Evolutionary conservation across 2,797 vertebrate species (phyloP).

Genomic region (Crocidura indochinensis): DNA sequence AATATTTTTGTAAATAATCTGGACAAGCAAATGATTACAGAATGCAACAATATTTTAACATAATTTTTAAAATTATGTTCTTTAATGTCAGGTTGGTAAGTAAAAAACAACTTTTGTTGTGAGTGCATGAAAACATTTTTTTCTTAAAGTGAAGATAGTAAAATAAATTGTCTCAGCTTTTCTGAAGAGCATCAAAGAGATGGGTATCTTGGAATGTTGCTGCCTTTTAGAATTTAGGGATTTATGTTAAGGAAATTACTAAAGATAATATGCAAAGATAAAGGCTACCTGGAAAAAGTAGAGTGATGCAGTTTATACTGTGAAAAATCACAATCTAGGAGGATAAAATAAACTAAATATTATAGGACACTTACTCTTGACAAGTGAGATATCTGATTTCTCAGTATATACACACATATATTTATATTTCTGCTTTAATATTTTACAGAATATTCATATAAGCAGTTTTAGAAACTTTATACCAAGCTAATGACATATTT

Average conservation of each 20-base stretch:
- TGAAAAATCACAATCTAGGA: not conserved
- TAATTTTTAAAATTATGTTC: not conserved
- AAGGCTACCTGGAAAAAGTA: not conserved
- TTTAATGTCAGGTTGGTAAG: not conserved
- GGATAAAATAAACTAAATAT: not conserved
- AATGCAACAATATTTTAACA: not conserved
- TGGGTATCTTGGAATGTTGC: not conserved
- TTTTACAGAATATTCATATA: not conserved
- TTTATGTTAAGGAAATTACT: not conserved
- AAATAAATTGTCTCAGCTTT: not conserved
- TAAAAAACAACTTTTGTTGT: not conserved
- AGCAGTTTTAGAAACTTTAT: constrained; percentile 1
- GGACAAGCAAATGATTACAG: not conserved
- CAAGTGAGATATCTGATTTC: not conserved
- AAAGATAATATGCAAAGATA: constrained; percentile 7
- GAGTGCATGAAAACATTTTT: not conserved
- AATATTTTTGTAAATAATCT: constrained; percentile 31
- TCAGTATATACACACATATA: too few relatives aligned
- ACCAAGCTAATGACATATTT: not conserved
- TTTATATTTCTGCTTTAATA: not conserved
- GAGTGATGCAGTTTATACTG: not conserved
- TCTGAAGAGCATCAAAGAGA: not conserved
- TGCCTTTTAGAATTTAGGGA: constrained; percentile 8
- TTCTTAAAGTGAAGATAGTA: not conserved
- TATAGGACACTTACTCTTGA: not conserved